These are phyloP conservation scores for Martes martes DNA, from an alignment of 2,113 vertebrate species.

Conservation along the genomic window DNA sequence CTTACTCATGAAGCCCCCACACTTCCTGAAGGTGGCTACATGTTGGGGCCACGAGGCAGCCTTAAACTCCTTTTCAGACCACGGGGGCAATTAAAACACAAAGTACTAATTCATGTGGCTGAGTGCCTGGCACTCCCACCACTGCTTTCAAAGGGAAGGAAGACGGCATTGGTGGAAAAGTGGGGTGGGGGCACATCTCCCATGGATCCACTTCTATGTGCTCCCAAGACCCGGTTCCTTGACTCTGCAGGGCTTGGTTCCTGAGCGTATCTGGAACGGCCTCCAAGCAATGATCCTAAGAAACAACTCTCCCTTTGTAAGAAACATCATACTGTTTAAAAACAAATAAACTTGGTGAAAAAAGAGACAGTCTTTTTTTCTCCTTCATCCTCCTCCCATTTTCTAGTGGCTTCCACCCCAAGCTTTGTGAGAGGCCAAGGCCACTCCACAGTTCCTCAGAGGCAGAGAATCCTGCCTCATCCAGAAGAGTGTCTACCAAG, in stretches of 20 bases:
- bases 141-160: not conserved
- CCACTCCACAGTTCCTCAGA: not conserved
- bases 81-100: not conserved
- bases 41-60: not conserved
- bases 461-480: not conserved
- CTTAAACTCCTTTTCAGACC: not conserved
- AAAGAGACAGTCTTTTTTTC: not conserved
- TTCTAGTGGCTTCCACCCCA: not conserved
- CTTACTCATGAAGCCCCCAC: not conserved
- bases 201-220: not conserved
- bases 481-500: not conserved
- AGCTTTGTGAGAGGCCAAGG: not conserved
- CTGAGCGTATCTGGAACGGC: too few species aligned
- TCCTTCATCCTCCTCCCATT: not conserved
- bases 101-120: not conserved
- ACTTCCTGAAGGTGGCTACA: not conserved
- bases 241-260: not conserved
- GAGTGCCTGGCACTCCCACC: too few species aligned
- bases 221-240: not conserved
- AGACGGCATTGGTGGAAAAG: not conserved
- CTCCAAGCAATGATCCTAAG: not conserved
- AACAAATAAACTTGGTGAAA: not conserved
- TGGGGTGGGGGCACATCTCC: too few species aligned
- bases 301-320: not conserved
- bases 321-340: not conserved